Evolutionary conservation across 2,797 vertebrate species (phyloP).

Genomic region (Xenopus petersii): DNA sequence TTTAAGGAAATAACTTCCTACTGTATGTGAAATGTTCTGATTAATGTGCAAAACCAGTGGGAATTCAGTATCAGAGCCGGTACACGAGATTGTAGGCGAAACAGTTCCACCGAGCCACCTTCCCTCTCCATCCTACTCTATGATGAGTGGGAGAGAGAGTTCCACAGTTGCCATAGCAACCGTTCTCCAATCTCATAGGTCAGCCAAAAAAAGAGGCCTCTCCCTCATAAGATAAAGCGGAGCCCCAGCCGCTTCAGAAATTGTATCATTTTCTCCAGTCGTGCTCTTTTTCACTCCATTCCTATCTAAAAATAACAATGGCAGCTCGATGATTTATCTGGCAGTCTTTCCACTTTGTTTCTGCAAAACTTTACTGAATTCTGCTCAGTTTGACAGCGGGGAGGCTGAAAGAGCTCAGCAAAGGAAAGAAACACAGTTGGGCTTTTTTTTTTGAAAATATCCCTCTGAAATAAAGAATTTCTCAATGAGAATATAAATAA

Average conservation of each 20-base stretch:
- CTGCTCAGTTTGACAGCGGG: neutral
- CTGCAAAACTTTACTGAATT: slow-evolving; percentile 17
- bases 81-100: slow-evolving; percentile 23
- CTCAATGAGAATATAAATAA: too few relatives aligned
- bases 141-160: slow-evolving; percentile 40
- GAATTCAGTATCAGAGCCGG: slow-evolving; percentile 20
- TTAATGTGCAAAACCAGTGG: neutral
- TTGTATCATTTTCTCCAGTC: slow-evolving; percentile 30
- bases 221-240: slow-evolving; percentile 52
- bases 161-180: slow-evolving; percentile 59
- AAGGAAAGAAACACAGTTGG: too few relatives aligned
- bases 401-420: neutral
- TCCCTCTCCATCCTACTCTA: slow-evolving; percentile 27
- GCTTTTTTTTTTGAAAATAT: too few relatives aligned
- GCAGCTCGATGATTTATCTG: slow-evolving; percentile 25
- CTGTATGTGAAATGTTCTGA: too few relatives aligned
- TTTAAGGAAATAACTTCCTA: too few relatives aligned
- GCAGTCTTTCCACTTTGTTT: slow-evolving; percentile 1
- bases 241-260: slow-evolving; percentile 45
- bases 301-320: slow-evolving; percentile 47
- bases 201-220: slow-evolving; percentile 53
- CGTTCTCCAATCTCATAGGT: slow-evolving; percentile 50
- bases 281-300: slow-evolving; percentile 23
- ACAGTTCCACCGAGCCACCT: neutral
- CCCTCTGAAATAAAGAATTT: too few relatives aligned